Base-by-base conservation (phyloP, 2,797 vertebrate genomes). In the Acridotheres tristis region DNA sequence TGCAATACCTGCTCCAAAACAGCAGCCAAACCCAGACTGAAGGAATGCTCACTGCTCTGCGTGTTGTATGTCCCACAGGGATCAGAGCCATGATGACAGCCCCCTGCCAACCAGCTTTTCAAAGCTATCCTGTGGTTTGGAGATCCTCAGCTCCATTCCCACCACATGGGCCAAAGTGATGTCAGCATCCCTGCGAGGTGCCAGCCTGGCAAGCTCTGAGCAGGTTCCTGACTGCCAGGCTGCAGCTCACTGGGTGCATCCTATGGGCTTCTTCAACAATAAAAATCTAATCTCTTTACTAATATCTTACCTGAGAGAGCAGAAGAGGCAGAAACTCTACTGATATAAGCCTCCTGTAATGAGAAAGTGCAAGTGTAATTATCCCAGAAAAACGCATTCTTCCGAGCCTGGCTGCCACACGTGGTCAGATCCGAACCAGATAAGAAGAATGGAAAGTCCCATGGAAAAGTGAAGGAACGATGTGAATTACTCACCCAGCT, bases 91-190 rank as follows among this genome's bases (percentile, higher is more conserved):
- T 3, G 63, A 74, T 43, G 62, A 77, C 88, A 90, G 54, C 48
- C 57, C 62, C 78, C 75, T 82, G 67, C 81, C 36, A 85, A 62
- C 17, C 79, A 82, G 67, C 38, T 78, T 87, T 81, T 67, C 55
- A 82, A 66, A 72, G 34, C 25, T 43, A 1, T 40, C 57, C 42
- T 14, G 7, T 54, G 63, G n/a, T 73, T 73, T 32, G 38, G 78
- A 90, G 45, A n/a, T 63, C 65, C 38, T 89, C 7, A 3, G 72
- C 81, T 89, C 40, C 26, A 4, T 90, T 90, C 67, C 84, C 89
- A 76, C 38, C 84, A 29, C 27, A 7, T 17, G 57, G 72, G 57
- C 78, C 81, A 93, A 81, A 78, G 1, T 18, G 12, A 23, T 55
- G 71, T 58, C 90, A 85, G 57, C 7, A 8, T 76, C 53, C 42